These are phyloP conservation scores for Caerostris darwini DNA, from an alignment of 1,140 invertebrate genomes.

Conservation along the genomic window DNA sequence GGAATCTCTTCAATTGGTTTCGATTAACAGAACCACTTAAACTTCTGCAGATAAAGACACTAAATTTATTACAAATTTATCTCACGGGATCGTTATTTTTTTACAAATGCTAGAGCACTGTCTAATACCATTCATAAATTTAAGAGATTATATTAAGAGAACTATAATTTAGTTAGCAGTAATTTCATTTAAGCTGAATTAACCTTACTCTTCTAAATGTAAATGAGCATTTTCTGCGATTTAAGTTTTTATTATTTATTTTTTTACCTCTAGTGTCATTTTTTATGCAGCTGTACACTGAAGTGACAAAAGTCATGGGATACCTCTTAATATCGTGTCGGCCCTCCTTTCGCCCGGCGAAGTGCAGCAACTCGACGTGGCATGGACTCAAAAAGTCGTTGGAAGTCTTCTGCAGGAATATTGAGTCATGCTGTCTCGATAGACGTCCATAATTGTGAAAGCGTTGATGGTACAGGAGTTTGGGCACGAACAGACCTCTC, in stretches of 20 bases:
- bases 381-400: too few relatives aligned
- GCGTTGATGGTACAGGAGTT: too few relatives aligned
- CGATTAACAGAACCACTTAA: background rate
- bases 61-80: background rate
- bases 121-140: slow-evolving; percentile 12
- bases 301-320: too few relatives aligned
- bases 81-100: background rate
- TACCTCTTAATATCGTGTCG: too few relatives aligned
- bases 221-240: slow-evolving; percentile 45
- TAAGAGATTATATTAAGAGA: slow-evolving; percentile 37
- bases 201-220: background rate
- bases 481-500: too few relatives aligned
- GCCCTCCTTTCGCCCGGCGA: too few relatives aligned
- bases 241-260: slow-evolving; percentile 14
- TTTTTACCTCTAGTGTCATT: background rate
- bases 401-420: too few relatives aligned
- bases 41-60: background rate
- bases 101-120: background rate
- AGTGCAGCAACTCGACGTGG: too few relatives aligned
- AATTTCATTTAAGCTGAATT: slow-evolving; percentile 30
- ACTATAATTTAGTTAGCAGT: slow-evolving; percentile 45
- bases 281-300: too few relatives aligned
- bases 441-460: too few relatives aligned
- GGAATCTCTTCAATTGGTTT: background rate
- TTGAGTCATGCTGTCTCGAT: too few relatives aligned